These are phyloP conservation scores for Drosophila recens DNA, from an alignment of 2,888 invertebrate genomes.

Conservation along the genomic window DNA sequence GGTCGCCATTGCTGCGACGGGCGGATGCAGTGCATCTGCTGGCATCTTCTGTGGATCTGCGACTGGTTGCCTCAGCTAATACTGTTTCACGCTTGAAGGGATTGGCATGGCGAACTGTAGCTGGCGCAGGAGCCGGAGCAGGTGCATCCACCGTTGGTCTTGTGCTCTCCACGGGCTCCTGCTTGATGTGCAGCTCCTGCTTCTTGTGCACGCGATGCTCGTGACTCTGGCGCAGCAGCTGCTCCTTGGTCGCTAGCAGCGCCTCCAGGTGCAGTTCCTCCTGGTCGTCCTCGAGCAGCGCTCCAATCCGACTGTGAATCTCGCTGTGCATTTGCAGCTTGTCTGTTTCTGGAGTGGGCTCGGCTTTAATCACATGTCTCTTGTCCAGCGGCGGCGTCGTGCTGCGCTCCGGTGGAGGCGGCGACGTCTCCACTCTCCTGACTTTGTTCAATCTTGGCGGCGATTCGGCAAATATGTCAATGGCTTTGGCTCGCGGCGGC, in stretches of 20 bases:
- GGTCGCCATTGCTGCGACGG: constrained; percentile 40
- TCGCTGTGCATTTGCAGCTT: constrained; percentile 58
- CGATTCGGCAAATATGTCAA: constrained; percentile 81
- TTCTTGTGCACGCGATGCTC: constrained; percentile 59
- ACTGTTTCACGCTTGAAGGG: constrained; percentile 70
- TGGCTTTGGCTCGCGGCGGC: constrained; percentile 33
- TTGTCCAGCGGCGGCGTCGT: constrained; percentile 70
- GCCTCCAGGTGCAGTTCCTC: constrained; percentile 76
- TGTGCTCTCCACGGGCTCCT: constrained; percentile 12
- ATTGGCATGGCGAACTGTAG: constrained; percentile 27
- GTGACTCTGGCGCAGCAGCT: constrained; percentile 68
- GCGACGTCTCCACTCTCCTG: not conserved
- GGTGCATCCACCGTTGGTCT: not conserved
- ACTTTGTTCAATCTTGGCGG: constrained; percentile 67
- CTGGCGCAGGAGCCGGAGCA: not conserved
- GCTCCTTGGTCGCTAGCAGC: constrained; percentile 66
- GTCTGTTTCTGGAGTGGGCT: constrained; percentile 32
- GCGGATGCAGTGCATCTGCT: constrained; percentile 8
- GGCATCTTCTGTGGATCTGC: constrained; percentile 1
- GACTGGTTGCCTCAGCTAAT: constrained; percentile 47
- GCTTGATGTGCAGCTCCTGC: constrained; percentile 33
- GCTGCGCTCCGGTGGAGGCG: constrained; percentile 42
- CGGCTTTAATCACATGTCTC: constrained; percentile 8
- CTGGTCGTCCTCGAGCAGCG: constrained; percentile 78
- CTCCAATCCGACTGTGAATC: constrained; percentile 81